phyloP scores from a whole-genome alignment of 1,140 invertebrate genomes.

The Rhyacophila brunnea region DNA sequence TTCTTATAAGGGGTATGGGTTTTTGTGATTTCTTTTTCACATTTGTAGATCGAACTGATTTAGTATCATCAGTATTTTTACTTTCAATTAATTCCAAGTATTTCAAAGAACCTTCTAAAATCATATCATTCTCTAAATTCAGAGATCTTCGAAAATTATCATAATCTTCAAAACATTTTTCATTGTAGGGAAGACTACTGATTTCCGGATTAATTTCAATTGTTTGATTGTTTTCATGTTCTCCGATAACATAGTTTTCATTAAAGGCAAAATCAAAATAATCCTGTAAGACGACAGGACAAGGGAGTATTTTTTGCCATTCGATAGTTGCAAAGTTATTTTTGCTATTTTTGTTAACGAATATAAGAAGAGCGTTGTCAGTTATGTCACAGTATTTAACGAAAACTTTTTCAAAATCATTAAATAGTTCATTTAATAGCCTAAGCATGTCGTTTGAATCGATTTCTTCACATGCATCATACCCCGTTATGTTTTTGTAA shows the following conservation, averaged over 20 bases:
- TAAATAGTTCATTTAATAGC: constrained; percentile 42
- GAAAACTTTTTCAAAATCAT: constrained; percentile 48
- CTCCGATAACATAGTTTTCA: constrained; percentile 44
- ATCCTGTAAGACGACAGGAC: constrained; percentile 54
- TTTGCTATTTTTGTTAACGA: constrained; percentile 42
- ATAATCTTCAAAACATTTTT: background rate
- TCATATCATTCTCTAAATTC: constrained; percentile 40
- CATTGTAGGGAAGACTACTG: background rate
- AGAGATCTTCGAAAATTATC: background rate
- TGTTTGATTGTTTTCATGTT: constrained; percentile 32
- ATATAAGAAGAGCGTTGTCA: constrained; percentile 44
- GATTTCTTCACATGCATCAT: constrained; percentile 50
- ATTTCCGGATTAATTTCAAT: background rate
- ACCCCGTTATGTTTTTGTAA: constrained; percentile 40
- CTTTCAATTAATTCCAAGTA: constrained; percentile 37
- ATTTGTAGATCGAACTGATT: background rate
- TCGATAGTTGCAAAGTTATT: constrained; percentile 41
- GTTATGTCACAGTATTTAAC: constrained; percentile 50
- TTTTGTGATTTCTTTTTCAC: background rate
- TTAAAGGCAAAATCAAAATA: constrained; percentile 56
- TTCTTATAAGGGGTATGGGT: background rate
- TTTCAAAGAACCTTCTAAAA: constrained; percentile 50
- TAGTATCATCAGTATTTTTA: constrained; percentile 32
- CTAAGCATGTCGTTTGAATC: constrained; percentile 40
- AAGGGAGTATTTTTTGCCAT: constrained; percentile 48